Evolutionary conservation across 2,888 invertebrate species (phyloP).

Genomic region (Conops quadrifasciatus): DNA sequence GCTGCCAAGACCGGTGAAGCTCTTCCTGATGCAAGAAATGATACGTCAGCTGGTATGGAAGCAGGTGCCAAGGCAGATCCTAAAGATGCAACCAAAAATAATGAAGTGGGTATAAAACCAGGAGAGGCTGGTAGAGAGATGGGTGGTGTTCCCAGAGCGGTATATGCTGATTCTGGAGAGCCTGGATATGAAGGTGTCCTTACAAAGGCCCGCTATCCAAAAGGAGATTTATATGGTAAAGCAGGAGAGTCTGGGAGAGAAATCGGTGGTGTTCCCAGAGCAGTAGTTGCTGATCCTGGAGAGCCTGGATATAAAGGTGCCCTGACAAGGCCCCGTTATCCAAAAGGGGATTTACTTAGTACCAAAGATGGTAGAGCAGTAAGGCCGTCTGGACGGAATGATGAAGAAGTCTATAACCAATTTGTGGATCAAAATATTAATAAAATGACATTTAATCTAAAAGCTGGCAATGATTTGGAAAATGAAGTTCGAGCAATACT

Average conservation of each 20-base stretch:
- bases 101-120: background rate
- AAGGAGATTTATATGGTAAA: background rate
- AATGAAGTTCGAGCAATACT: slow-evolving; percentile 54
- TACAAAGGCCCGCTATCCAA: no score
- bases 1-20: background rate
- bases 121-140: background rate
- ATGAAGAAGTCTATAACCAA: slow-evolving; percentile 41
- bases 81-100: no score
- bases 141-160: no score
- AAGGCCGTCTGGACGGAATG: background rate
- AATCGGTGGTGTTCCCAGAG: no score
- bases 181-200: no score
- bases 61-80: background rate
- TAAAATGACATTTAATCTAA: slow-evolving; percentile 48
- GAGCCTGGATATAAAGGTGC: no score
- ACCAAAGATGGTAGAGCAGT: background rate
- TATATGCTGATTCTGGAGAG: no score
- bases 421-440: slow-evolving; percentile 51
- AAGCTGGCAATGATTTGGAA: slow-evolving; percentile 53
- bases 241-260: background rate
- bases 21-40: background rate
- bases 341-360: no score
- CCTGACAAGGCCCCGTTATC: no score
- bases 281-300: no score
- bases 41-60: background rate